Base-by-base conservation (phyloP, 2,888 invertebrate genomes). In the Cacoxenus indagator region DNA sequence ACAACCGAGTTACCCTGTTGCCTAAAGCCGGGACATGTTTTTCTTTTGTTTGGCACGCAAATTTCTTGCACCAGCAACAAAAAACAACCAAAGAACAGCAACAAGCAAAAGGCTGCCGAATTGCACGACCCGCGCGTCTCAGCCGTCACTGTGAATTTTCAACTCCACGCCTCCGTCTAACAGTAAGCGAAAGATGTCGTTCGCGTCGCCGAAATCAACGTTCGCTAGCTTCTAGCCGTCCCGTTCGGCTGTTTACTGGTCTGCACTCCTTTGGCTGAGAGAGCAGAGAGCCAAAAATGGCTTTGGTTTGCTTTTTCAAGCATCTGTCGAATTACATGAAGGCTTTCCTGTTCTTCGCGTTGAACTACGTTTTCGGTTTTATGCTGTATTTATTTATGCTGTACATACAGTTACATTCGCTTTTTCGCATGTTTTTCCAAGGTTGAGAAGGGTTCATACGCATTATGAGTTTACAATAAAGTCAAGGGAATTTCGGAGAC, bases 361-460 rank as follows among this genome's bases (percentile, higher is more conserved):
- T 80, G 77, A 82, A 82, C 54, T 22, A 61, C 83, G 51, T 72
- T 83, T 83, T 83, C 76, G 83, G 81, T 31, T 6, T 31, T 31
- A 6, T 31, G 4, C 9, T 31, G 83, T 83, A 83, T 80, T 80
- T 82, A 80, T 80, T 83, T 82, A 82, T 46, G 57, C 45, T 57
- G 0, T 24, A 1, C n/a, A 22, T 31, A 31, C 5, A 31, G 9
- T 8, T 31, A 9, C 31, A 31, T 31, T 31, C 31, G 62, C 26
- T 19, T 57, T 45, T 43, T 66, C 48, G 48, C 61, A 61, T 67
- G 48, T 37, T 46, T 62, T 37, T 31, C 6, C 43, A 82, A 81
- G 80, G 83, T 82, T 78, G 80, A 73, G 83, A 80, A 80, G 82
- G 83, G 80, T 80, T 83, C 82, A 80, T 80, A 80, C 83, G n/a